These are phyloP conservation scores for Astyanax mexicanus DNA, from an alignment of 2,797 vertebrate genomes.

Conservation along the genomic window DNA sequence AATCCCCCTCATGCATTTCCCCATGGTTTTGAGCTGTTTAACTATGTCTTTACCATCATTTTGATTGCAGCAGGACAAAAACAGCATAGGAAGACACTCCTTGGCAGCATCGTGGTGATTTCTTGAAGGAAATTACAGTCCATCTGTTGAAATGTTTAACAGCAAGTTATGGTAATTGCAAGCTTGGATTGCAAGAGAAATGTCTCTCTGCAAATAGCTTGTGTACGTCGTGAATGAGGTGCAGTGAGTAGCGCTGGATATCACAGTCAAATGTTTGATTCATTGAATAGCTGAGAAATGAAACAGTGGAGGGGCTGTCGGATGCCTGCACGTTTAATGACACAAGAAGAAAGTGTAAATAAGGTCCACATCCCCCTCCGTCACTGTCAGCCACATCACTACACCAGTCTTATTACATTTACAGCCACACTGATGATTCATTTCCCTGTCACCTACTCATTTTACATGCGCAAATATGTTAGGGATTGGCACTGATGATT, in stretches of 20 bases:
- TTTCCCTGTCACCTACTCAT: conserved; percentile 26
- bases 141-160: conserved; percentile 65
- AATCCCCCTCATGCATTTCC: too few relatives aligned
- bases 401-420: conserved; percentile 26
- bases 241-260: conserved; percentile 16
- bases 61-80: too few relatives aligned
- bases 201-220: conserved; percentile 41
- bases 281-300: conserved; percentile 25
- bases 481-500: conserved; percentile 37
- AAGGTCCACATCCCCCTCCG: conserved; percentile 19
- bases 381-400: conserved; percentile 32
- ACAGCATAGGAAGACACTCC: conserved; percentile 56
- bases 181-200: conserved; percentile 55
- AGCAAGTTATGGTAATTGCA: conserved; percentile 54
- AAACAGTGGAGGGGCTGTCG: conserved; percentile 6
- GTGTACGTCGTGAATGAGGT: conserved; percentile 25
- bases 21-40: too few relatives aligned
- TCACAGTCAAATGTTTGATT: conserved; percentile 28
- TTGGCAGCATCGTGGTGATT: conserved; percentile 61
- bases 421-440: conserved; percentile 22
- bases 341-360: conserved; percentile 43
- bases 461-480: conserved; percentile 40
- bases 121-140: conserved; percentile 65
- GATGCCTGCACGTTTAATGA: conserved; percentile 36
- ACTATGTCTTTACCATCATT: too few relatives aligned